Base-by-base conservation (phyloP, 2,888 invertebrate species). In the Laothoe populi region DNA sequence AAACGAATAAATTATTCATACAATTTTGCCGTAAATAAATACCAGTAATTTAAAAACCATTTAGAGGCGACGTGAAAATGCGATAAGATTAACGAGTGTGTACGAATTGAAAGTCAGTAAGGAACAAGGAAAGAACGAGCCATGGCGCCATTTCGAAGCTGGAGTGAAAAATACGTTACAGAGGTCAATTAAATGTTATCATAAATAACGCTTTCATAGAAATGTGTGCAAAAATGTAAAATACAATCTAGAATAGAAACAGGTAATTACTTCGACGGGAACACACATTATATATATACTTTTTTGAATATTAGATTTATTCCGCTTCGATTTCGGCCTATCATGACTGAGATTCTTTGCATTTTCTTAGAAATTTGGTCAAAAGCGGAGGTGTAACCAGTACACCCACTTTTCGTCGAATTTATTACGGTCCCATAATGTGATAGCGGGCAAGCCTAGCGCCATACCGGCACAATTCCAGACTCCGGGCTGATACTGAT, bases 111-210 rank as follows among this genome's bases (percentile, higher is more conserved):
- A 53, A 53, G 53, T 35, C 35, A 21, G 24, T n/a, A 53, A 53
- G 53, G 19, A n/a, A n/a, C n/a, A n/a, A n/a, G n/a, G n/a, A n/a
- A n/a, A 53, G 11, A 53, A 19, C 31, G 19, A 11, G 19, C 49
- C 26, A 16, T 31, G 26, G 49, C 11, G 53, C 53, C 19, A 53
- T 53, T 53, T 53, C 35, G 35, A 19, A 10, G 31, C 35, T 35
- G 53, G 5, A 31, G 35, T 35, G 49, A 53, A 24, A 53, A 53
- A 53, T 53, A 35, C 53, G 31, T 53, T 53, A 53, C 19, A 19
- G 53, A 35, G 35, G n/a, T 31, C 31, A 53, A 53, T 35, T 53
- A 53, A 53, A 53, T 35, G 31, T 53, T 53, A 35, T 35, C 35
- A 53, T 53, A 53, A 53, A 53, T 53, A 19, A 53, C 4, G 19